Conservation (phyloP, 2,797 vertebrate genomes). For the Amniataba percoides region DNA sequence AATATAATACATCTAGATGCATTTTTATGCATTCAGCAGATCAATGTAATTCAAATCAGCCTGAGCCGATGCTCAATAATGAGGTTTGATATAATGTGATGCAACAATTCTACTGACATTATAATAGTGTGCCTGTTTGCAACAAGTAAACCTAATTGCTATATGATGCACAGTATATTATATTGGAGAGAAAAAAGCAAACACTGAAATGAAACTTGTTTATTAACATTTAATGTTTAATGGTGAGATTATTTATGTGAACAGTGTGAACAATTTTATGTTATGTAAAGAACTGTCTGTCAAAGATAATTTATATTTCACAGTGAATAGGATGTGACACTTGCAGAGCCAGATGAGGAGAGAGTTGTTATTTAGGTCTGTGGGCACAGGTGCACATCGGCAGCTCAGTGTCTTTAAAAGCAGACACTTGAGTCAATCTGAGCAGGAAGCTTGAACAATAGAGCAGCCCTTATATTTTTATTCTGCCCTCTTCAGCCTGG, state of each 20-base stretch:
- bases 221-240: neutral
- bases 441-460: conserved; percentile 58
- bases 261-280: neutral
- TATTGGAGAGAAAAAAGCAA: neutral
- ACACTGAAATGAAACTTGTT: neutral
- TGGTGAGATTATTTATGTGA: neutral
- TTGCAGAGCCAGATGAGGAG: conserved; percentile 12
- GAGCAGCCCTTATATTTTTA: conserved; percentile 55
- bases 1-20: neutral
- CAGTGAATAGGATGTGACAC: neutral
- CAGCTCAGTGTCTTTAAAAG: conserved; percentile 44
- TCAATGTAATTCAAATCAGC: neutral
- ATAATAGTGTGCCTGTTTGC: neutral
- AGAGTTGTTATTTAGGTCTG: conserved; percentile 35
- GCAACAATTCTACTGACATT: neutral
- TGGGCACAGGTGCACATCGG: conserved; percentile 53
- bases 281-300: neutral
- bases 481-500: conserved; percentile 56
- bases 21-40: neutral
- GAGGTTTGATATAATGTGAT: neutral
- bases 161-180: neutral
- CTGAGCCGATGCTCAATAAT: neutral
- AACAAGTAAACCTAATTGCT: neutral
- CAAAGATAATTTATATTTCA: conserved; percentile 16
- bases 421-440: conserved; percentile 53